Evolutionary conservation across 2,888 invertebrate species (phyloP).

Genomic region (Parasteatoda lunata): DNA sequence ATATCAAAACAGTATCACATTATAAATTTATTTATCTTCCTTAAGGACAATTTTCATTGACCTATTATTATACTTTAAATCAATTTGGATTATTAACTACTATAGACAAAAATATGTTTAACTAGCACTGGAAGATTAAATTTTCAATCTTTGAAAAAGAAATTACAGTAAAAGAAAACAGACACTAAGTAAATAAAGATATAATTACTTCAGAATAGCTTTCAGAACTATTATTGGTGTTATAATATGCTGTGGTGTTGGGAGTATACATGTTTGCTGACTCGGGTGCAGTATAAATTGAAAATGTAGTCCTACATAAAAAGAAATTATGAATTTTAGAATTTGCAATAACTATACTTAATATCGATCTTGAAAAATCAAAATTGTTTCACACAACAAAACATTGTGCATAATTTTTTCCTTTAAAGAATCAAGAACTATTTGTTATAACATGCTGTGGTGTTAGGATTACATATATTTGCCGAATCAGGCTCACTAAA

Average conservation of each 20-base stretch:
- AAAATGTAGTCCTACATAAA: constrained; percentile 57
- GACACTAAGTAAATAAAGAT: constrained; percentile 1
- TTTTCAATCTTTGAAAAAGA: background rate
- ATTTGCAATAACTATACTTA: too few relatives aligned
- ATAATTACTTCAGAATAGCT: constrained; percentile 38
- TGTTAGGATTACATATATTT: too few relatives aligned
- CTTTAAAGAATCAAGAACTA: background rate
- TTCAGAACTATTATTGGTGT: constrained; percentile 47
- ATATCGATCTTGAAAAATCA: background rate
- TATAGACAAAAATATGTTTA: too few relatives aligned
- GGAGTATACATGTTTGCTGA: constrained; percentile 59
- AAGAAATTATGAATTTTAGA: background rate
- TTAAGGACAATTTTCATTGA: too few relatives aligned
- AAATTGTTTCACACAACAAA: background rate
- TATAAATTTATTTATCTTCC: too few relatives aligned
- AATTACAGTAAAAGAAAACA: background rate
- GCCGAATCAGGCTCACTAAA: too few relatives aligned
- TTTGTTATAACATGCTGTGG: too few relatives aligned
- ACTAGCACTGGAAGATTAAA: too few relatives aligned
- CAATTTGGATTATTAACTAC: too few relatives aligned
- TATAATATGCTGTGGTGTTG: constrained; percentile 60
- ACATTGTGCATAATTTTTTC: too few relatives aligned
- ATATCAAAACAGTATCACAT: too few relatives aligned
- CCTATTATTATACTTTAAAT: too few relatives aligned
- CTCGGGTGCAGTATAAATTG: constrained; percentile 60